A percentile compares a stretch with the other conserved stretches of the same genome.
Evolutionary conservation across 2,888 invertebrate species (phyloP).

Genomic region (Hermodice carunculata): DNA sequence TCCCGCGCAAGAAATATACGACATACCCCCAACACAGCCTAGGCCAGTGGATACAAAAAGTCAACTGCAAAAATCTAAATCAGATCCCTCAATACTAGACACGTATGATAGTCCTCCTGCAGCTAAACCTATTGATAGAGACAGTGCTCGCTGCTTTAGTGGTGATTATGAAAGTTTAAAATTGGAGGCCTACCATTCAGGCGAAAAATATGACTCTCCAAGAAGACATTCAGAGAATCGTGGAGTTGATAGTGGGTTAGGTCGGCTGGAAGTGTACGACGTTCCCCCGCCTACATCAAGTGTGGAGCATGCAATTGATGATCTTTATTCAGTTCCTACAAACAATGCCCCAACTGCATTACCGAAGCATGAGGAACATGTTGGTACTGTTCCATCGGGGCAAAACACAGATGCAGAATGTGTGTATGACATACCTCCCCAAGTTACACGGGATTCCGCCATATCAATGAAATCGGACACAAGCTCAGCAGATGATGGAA

Average conservation of each 20-base stretch:
- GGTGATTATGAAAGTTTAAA: no score
- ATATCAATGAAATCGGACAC: constrained; percentile 39
- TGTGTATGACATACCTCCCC: constrained; percentile 70
- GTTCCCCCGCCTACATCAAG: constrained; percentile 73
- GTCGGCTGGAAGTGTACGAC: constrained; percentile 74
- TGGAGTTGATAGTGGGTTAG: no score
- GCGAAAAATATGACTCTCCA: no score
- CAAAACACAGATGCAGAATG: constrained; percentile 39
- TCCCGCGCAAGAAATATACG: constrained; percentile 58
- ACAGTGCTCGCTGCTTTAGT: no score
- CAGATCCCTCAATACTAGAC: no score
- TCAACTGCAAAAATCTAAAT: no score
- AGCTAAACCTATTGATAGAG: neutral
- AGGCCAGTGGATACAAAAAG: neutral
- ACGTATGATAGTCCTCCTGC: constrained; percentile 21
- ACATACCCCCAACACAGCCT: constrained; percentile 49
- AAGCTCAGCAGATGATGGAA: constrained; percentile 20
- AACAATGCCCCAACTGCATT: constrained; percentile 52
- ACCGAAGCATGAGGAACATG: constrained; percentile 28
- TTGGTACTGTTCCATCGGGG: constrained; percentile 18
- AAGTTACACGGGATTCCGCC: constrained; percentile 65
- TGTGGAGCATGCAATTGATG: constrained; percentile 60
- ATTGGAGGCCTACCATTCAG: no score
- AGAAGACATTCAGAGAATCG: no score
- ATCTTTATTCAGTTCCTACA: constrained; percentile 65